These are phyloP conservation scores for Pangasius sanitwongsei DNA, from an alignment of 2,797 vertebrate species.

Conservation along the genomic window DNA sequence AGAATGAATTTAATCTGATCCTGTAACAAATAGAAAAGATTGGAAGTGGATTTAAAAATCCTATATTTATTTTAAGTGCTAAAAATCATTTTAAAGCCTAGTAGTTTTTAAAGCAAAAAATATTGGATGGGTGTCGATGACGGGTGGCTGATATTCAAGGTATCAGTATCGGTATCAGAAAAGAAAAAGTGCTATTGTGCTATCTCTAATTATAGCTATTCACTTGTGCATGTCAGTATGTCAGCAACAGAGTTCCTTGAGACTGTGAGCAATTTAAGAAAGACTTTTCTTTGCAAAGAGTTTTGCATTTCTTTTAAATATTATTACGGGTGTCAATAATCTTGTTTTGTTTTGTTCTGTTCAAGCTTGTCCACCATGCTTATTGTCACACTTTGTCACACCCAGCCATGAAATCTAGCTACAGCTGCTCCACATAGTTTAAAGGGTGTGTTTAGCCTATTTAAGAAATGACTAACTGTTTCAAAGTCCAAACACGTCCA, in stretches of 20 bases:
- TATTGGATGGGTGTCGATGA: background rate
- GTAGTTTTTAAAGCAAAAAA: background rate
- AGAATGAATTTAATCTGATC: background rate
- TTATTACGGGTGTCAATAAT: background rate
- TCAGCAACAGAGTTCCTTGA: background rate
- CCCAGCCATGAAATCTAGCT: constrained; percentile 10
- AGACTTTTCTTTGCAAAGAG: background rate
- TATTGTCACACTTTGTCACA: background rate
- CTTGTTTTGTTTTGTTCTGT: background rate
- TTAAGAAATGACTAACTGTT: background rate
- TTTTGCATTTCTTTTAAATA: background rate
- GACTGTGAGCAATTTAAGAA: background rate
- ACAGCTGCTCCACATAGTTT: background rate
- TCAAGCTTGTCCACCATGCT: background rate
- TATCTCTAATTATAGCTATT: background rate
- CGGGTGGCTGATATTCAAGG: background rate
- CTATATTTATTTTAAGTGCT: background rate
- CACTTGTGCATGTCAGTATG: background rate
- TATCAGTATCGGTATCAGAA: background rate
- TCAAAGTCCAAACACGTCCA: background rate
- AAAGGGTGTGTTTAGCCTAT: background rate
- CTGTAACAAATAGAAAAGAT: background rate
- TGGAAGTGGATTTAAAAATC: background rate
- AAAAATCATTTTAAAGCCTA: background rate
- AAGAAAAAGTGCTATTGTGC: background rate